Conservation (phyloP, 1,140 invertebrate genomes). For the Drosophila albomicans region DNA sequence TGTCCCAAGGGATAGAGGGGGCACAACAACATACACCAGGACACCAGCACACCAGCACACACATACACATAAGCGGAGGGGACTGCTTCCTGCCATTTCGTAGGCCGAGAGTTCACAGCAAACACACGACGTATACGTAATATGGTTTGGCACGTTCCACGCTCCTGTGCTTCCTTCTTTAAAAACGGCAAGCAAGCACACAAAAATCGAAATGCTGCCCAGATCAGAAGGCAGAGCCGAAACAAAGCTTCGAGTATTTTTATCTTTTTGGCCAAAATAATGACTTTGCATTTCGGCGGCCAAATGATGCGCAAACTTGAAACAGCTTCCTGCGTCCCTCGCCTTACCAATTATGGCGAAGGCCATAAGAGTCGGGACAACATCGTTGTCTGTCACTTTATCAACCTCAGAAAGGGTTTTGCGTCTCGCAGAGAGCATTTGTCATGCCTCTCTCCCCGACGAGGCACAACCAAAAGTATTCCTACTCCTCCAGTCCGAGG, state of each 20-base stretch:
- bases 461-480: background rate
- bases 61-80: constrained; percentile 38
- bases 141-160: constrained; percentile 29
- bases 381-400: constrained; percentile 76
- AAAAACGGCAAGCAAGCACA: background rate
- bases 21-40: background rate
- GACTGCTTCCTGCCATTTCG: constrained; percentile 17
- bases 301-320: constrained; percentile 70
- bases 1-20: constrained; percentile 42
- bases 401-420: constrained; percentile 67
- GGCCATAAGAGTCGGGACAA: constrained; percentile 10
- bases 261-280: constrained; percentile 61
- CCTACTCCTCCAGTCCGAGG: background rate
- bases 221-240: constrained; percentile 15
- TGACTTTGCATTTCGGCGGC: constrained; percentile 67
- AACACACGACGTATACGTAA: constrained; percentile 69
- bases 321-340: background rate
- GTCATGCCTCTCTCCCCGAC: constrained; percentile 28
- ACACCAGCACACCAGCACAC: constrained; percentile 10
- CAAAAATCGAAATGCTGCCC: constrained; percentile 34
- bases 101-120: constrained; percentile 30
- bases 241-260: constrained; percentile 64
- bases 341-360: constrained; percentile 30
- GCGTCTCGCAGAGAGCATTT: constrained; percentile 61
- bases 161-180: constrained; percentile 15